Percentiles rank a stretch among this genome's conserved stretches.
phyloP scores from a whole-genome alignment of 2,888 invertebrate genomes.

The Rhagonycha lutea region DNA sequence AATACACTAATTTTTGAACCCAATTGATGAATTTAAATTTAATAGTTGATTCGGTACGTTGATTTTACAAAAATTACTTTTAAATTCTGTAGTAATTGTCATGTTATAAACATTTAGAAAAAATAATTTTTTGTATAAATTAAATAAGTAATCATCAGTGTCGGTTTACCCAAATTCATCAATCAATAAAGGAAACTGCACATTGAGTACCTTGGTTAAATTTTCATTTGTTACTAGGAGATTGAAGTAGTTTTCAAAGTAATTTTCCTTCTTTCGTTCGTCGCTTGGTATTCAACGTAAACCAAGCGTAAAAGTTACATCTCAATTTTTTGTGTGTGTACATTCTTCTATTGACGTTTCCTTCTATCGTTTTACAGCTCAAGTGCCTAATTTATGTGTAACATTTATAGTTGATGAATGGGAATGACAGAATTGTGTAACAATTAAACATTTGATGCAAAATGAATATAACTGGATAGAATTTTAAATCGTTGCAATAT shows the following conservation, averaged over 20 bases:
- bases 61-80: not conserved
- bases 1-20: no score
- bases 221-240: not conserved
- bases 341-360: slow-evolving; percentile 21
- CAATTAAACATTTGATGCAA: slow-evolving; percentile 4
- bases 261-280: not conserved
- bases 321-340: slow-evolving; percentile 27
- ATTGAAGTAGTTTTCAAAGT: not conserved
- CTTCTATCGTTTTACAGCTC: slow-evolving; percentile 9
- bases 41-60: not conserved
- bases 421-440: not conserved
- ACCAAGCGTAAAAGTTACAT: slow-evolving; percentile 22
- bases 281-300: slow-evolving; percentile 9
- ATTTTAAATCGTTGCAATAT: slow-evolving; percentile 37
- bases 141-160: not conserved
- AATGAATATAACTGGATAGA: not conserved
- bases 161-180: not conserved
- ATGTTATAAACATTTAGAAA: not conserved
- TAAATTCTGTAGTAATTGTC: not conserved
- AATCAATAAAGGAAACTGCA: not conserved
- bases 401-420: not conserved
- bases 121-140: not conserved
- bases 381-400: not conserved
- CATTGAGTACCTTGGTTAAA: not conserved
- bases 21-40: not conserved